Percentiles rank a stretch among this genome's conserved stretches.
Conservation (phyloP, 2,113 vertebrate species). For the Diadophis punctatus region DNA sequence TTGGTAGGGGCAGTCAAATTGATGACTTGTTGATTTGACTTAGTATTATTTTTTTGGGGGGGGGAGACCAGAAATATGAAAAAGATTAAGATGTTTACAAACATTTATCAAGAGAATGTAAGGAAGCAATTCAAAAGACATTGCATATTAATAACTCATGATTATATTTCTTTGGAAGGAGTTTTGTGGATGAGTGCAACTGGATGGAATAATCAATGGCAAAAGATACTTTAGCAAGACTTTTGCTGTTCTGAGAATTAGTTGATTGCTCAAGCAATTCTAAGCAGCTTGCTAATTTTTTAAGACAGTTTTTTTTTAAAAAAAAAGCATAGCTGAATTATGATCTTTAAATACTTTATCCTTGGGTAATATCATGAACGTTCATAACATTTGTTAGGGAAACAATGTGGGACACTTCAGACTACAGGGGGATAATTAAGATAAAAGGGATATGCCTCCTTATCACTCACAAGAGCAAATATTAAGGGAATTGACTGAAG, state of each 20-base stretch:
- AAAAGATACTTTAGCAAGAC: conserved; percentile 33
- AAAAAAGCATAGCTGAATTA: conserved; percentile 39
- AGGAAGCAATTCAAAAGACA: conserved; percentile 48
- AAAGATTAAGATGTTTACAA: conserved; percentile 56
- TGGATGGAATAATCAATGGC: conserved; percentile 35
- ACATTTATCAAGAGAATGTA: conserved; percentile 53
- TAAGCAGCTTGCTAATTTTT: conserved; percentile 30
- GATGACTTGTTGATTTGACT: conserved; percentile 51
- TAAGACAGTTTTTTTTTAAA: conserved; percentile 21
- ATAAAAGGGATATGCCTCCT: conserved; percentile 17
- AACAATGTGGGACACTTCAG: conserved; percentile 38
- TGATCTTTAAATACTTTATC: conserved; percentile 46
- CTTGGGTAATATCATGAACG: conserved; percentile 44
- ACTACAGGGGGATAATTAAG: conserved; percentile 49
- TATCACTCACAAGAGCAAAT: conserved; percentile 27
- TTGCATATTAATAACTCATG: conserved; percentile 52
- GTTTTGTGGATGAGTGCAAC: neutral
- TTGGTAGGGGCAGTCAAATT: conserved; percentile 61
- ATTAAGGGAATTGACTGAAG: conserved; percentile 9
- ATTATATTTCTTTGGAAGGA: conserved; percentile 36
- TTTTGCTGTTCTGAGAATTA: conserved; percentile 14
- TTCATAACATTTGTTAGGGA: conserved; percentile 24
- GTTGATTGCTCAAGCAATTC: conserved; percentile 28
- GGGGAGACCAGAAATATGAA: conserved; percentile 48
- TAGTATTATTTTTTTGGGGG: neutral